Conservation (phyloP, 2,888 invertebrate species). For the Cantharis flavilabris region DNA sequence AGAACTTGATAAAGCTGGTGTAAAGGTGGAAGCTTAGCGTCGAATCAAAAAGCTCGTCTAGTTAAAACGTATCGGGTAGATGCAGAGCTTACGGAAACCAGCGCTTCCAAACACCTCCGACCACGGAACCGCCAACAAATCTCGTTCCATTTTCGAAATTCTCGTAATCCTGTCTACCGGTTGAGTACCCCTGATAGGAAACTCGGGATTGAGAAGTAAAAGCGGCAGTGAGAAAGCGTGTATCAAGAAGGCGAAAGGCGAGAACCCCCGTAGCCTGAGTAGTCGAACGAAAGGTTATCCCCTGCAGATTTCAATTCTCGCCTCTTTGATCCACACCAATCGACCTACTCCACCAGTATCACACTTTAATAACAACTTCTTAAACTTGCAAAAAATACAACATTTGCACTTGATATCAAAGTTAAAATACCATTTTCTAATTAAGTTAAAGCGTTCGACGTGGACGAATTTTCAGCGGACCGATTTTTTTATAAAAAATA, state of each 20-base stretch:
- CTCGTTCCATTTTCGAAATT: neutral
- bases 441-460: constrained; percentile 16
- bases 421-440: constrained; percentile 33
- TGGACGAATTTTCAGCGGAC: neutral
- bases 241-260: constrained; percentile 26
- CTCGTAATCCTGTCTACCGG: neutral
- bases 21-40: constrained; percentile 46
- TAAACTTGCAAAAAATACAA: constrained; percentile 43
- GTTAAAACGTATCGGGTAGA: constrained; percentile 27
- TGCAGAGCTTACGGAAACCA: constrained; percentile 23
- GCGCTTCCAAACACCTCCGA: constrained; percentile 5
- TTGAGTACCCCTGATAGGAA: constrained; percentile 16
- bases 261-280: constrained; percentile 27
- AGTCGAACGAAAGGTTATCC: constrained; percentile 39
- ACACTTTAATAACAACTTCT: constrained; percentile 44
- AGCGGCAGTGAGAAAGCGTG: constrained; percentile 23
- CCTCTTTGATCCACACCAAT: constrained; percentile 50
- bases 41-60: constrained; percentile 31
- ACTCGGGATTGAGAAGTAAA: constrained; percentile 21
- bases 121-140: neutral
- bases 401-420: constrained; percentile 52
- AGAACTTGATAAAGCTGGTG: constrained; percentile 45
- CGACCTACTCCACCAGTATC: constrained; percentile 46
- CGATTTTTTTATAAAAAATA: neutral
- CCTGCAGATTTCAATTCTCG: constrained; percentile 54